Conservation (phyloP, 2,113 vertebrate genomes). For the Dissostichus mawsoni region DNA sequence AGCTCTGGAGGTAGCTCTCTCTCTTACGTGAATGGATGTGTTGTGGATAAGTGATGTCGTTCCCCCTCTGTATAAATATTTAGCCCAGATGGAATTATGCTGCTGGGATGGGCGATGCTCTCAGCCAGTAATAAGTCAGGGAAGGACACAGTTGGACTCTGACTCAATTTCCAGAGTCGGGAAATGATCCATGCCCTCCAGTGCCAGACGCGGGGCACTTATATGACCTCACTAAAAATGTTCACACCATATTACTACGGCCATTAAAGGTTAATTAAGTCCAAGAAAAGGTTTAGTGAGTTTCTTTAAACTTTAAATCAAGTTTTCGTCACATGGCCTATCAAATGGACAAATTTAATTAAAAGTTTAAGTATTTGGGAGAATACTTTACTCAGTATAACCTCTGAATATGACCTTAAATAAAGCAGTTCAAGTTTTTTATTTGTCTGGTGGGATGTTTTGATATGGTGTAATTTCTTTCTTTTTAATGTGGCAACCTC, state of each 20-base stretch:
- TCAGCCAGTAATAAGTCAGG: conserved; percentile 84
- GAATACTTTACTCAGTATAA: conserved; percentile 33
- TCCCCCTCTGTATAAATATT: conserved; percentile 89
- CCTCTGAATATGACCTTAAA: background rate
- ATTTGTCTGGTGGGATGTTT: conserved; percentile 1
- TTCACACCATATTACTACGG: conserved; percentile 55
- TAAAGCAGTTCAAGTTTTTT: background rate
- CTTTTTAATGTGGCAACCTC: conserved; percentile 16
- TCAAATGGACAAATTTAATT: background rate
- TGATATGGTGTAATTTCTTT: background rate
- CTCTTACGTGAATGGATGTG: conserved; percentile 83
- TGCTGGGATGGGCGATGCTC: conserved; percentile 86
- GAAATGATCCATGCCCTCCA: conserved; percentile 79
- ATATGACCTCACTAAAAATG: conserved; percentile 70
- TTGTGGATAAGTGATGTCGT: conserved; percentile 83
- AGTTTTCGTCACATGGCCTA: background rate
- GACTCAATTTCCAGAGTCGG: conserved; percentile 85
- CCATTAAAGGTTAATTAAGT: conserved; percentile 51
- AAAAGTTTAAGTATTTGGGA: conserved; percentile 12
- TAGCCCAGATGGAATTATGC: conserved; percentile 84
- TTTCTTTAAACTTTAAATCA: conserved; percentile 2
- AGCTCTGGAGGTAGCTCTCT: conserved; percentile 66
- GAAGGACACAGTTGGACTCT: conserved; percentile 80
- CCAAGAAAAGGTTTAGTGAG: conserved; percentile 6
- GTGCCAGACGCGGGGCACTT: conserved; percentile 70